These are phyloP conservation scores for Pyrochroa serraticornis DNA, from an alignment of 2,888 invertebrate species.

Conservation along the genomic window DNA sequence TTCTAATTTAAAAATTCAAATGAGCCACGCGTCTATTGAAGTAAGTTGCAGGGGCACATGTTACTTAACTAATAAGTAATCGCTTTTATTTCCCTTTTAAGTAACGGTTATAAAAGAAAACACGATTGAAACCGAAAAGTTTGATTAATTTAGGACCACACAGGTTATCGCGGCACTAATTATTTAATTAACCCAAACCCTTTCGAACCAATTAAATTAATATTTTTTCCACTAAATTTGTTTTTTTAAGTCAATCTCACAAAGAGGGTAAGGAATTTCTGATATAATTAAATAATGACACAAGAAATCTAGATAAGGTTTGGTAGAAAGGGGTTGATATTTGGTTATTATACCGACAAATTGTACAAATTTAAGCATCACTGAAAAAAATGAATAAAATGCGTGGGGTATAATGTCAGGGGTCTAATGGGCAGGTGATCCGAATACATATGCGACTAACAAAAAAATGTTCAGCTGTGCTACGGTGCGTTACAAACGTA, in stretches of 20 bases:
- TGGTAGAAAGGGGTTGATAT: constrained; percentile 36
- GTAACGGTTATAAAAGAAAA: constrained; percentile 13
- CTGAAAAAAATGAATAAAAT: constrained; percentile 34
- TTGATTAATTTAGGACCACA: constrained; percentile 32
- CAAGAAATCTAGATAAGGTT: constrained; percentile 11
- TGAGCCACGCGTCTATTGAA: constrained; percentile 35
- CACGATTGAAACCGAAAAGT: background rate
- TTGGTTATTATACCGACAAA: constrained; percentile 45
- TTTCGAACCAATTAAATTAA: constrained; percentile 16
- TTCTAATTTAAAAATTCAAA: constrained; percentile 42
- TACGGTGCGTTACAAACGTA: constrained; percentile 30
- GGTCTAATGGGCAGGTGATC: constrained; percentile 39
- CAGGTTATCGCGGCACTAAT: constrained; percentile 8
- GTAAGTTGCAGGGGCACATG: constrained; percentile 22
- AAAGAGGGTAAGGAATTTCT: background rate
- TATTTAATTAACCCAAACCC: constrained; percentile 25
- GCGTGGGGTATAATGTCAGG: constrained; percentile 39
- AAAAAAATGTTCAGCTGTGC: constrained; percentile 42
- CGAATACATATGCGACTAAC: constrained; percentile 26
- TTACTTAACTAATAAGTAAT: constrained; percentile 18
- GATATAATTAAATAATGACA: constrained; percentile 18
- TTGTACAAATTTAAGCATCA: constrained; percentile 38
- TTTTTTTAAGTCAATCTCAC: constrained; percentile 1
- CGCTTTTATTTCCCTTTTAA: constrained; percentile 22
- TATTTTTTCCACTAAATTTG: constrained; percentile 11